Base-by-base conservation (phyloP, 2,113 vertebrate species). In the Rynchops niger region DNA sequence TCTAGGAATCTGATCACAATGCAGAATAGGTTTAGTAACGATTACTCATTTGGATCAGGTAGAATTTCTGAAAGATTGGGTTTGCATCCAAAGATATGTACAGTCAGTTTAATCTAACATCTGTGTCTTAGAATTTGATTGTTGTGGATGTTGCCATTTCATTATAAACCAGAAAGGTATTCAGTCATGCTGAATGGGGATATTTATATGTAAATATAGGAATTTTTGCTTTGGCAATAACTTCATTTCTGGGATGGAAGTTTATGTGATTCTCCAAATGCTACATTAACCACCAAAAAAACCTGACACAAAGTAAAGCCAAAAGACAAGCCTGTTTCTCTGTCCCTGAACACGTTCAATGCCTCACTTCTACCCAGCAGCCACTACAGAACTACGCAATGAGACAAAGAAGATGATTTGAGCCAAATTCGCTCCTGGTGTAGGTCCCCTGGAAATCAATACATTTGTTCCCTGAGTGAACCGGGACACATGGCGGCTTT, bases 141-240 rank as follows among this genome's bases (percentile, higher is more conserved):
- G 84, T 89, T 53, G 15, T 95, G 71, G 65, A 95, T 96, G 93
- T 94, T 97, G 95, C 61, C 87, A 88, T 85, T 96, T 97, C 94
- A 74, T 97, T 97, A 94, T 69, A 97, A 97, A 97, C 96, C 89
- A 96, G 86, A 96, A 97, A 96, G 73, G 73, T 95, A 96, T 95
- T 98, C 96, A 96, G 88, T 98, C 95, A 95, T 89, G 88, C 76
- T 94, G 97, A 98, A 98, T 96, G 95, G 80, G 81, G 93, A 98
- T 93, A 97, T 98, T 98, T 98, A 96, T 97, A 98, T 98, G 98
- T 92, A 98, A 98, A 98, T 98, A 97, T 2, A 95, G 91, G 94
- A 95, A 95, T 89, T 97, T 97, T 97, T 97, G 86, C 95, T 93
- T 91, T 97, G 96, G 89, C 93, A 97, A 95, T 97, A 92, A 89